Conservation (phyloP, 1,140 invertebrate genomes). For the Nasonia longicornis region DNA sequence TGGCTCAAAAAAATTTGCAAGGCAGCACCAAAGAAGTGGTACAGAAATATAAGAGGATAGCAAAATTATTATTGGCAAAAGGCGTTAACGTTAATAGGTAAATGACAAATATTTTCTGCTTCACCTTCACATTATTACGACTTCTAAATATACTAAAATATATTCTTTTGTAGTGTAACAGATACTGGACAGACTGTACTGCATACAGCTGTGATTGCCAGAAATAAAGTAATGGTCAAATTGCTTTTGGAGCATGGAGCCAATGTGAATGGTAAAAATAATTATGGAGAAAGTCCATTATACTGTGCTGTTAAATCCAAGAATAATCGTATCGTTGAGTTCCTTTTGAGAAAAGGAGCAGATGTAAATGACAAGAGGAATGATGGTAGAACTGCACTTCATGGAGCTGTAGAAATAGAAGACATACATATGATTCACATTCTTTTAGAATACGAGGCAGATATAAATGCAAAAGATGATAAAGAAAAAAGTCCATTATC, state of each 20-base stretch:
- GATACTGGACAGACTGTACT: slow-evolving; percentile 33
- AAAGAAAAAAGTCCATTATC: slow-evolving; percentile 64
- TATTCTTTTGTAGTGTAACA: slow-evolving; percentile 54
- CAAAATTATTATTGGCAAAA: slow-evolving; percentile 23
- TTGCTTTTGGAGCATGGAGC: slow-evolving; percentile 46
- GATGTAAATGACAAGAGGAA: slow-evolving; percentile 46
- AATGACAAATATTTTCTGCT: not conserved
- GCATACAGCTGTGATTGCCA: slow-evolving; percentile 36
- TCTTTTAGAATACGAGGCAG: slow-evolving; percentile 59
- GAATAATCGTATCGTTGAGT: slow-evolving; percentile 47
- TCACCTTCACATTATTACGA: slow-evolving; percentile 64
- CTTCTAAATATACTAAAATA: slow-evolving; percentile 76
- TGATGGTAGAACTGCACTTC: slow-evolving; percentile 63
- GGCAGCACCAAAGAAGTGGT: slow-evolving; percentile 27
- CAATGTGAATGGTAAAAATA: slow-evolving; percentile 59
- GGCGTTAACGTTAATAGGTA: slow-evolving; percentile 27
- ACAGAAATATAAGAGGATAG: slow-evolving; percentile 41
- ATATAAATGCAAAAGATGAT: slow-evolving; percentile 68
- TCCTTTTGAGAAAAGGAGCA: slow-evolving; percentile 48
- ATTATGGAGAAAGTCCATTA: slow-evolving; percentile 45
- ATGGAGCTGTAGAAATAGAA: slow-evolving; percentile 68
- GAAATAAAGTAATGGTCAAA: slow-evolving; percentile 42
- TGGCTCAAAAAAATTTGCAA: slow-evolving; percentile 30
- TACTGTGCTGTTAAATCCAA: slow-evolving; percentile 49
- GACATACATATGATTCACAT: slow-evolving; percentile 66